A percentile compares a stretch with the other conserved stretches of the same genome.
phyloP scores from a whole-genome alignment of 2,888 invertebrate species.

The Mesoligia furuncula region DNA sequence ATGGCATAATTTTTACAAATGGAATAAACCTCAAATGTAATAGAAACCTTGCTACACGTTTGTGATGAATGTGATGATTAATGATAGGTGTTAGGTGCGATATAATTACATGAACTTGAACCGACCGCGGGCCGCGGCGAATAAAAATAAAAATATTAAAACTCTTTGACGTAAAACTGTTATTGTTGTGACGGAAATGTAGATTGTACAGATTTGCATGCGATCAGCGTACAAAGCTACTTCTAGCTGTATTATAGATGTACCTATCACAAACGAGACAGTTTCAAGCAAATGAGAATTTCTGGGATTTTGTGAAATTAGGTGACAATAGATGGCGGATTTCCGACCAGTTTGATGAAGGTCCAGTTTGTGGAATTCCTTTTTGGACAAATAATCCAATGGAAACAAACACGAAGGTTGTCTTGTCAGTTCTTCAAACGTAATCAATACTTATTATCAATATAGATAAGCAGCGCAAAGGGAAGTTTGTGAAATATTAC shows the following conservation, averaged over 20 bases:
- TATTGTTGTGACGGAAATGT: conserved; percentile 37
- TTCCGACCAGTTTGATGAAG: background rate
- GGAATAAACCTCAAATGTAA: conserved; percentile 10
- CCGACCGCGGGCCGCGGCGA: background rate
- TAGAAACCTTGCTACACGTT: background rate
- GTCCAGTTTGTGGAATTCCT: background rate
- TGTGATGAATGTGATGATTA: conserved; percentile 5
- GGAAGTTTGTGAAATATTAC: background rate
- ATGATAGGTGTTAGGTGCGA: conserved; percentile 16
- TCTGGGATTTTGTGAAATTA: background rate
- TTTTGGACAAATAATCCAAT: conserved; percentile 8
- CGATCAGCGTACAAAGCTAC: background rate
- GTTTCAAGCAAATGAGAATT: background rate
- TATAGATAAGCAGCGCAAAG: background rate
- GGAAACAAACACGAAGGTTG: background rate
- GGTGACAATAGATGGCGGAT: background rate
- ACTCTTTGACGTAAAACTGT: conserved; percentile 27
- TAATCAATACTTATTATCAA: background rate
- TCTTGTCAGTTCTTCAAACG: background rate
- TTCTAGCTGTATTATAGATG: background rate
- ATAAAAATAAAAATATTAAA: conserved; percentile 26
- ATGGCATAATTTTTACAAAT: background rate
- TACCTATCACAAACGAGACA: background rate
- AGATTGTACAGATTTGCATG: conserved; percentile 8
- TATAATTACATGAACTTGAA: conserved; percentile 40